phyloP scores from a whole-genome alignment of 1,140 invertebrate species.

The Drosophila orosa region DNA sequence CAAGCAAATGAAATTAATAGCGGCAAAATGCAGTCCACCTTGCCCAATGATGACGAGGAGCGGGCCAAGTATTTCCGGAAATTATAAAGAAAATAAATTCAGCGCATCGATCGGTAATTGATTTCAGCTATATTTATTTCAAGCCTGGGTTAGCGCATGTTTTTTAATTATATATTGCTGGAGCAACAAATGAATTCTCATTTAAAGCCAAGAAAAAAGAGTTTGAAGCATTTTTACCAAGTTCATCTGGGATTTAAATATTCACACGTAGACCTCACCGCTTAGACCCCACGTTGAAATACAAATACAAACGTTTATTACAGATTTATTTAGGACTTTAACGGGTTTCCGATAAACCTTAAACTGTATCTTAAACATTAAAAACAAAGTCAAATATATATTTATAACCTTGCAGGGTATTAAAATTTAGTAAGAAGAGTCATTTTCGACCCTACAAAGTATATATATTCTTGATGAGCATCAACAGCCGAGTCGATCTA shows the following conservation, averaged over 20 bases:
- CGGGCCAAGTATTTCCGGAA: constrained; percentile 36
- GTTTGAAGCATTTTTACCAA: background rate
- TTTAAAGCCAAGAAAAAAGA: too few species aligned
- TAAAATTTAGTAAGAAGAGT: too few species aligned
- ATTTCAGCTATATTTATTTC: constrained; percentile 9
- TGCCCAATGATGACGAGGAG: constrained; percentile 1
- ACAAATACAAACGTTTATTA: too few species aligned
- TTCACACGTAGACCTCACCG: too few species aligned
- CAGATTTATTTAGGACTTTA: too few species aligned
- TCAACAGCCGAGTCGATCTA: too few species aligned
- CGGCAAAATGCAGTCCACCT: constrained; percentile 27
- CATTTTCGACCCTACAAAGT: too few species aligned
- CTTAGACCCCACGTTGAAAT: too few species aligned
- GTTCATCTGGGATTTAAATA: background rate
- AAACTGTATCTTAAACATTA: background rate
- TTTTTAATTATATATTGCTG: background rate
- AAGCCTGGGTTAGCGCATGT: background rate
- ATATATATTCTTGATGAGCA: too few species aligned
- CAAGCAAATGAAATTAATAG: constrained; percentile 12
- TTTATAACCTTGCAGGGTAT: too few species aligned
- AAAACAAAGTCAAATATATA: background rate
- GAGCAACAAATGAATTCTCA: background rate
- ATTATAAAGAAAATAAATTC: constrained; percentile 1
- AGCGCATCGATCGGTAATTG: constrained; percentile 12
- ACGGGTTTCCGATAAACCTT: too few species aligned